Base-by-base conservation (phyloP, 2,113 vertebrate species). In the Pitta sordida region DNA sequence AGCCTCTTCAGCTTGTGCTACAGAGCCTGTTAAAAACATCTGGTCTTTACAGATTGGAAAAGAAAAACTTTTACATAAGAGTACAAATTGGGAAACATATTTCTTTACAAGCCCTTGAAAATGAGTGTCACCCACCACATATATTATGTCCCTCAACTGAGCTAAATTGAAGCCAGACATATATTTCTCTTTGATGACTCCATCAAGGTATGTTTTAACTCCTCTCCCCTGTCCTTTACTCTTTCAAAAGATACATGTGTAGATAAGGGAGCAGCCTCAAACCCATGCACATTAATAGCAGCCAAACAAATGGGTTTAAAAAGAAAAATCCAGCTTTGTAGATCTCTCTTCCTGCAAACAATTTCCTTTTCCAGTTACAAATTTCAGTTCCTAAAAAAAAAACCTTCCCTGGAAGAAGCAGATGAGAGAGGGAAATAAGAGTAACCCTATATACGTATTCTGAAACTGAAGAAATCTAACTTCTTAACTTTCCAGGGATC, bases 141-240 rank as follows among this genome's bases (percentile, higher is more conserved):
- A 56, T 14, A 29, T 83, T 68, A 71, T 44, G 73, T 86, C 59
- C 55, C 79, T 48, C 27, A 64, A 65, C 34, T 18, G 22, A 62
- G 39, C 27, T 59, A 91, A 94, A 94, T 80, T 85, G 67, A 94
- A 94, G 79, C 63, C 87, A 94, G 93, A 74, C 10, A 30, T 48
- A 13, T 85, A 51, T 67, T 87, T 85, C 34, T 83, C 82, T 93
- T 80, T 83, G 84, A 95, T 92, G 62, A 74, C 75, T 94, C 75
- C 74, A 76, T 92, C 82, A 88, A 90, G 74, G 60, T 89, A 83
- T 63, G 36, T 74, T 93, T 87, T 83, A 91, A 77, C 36, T 92
- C 63, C 19, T 88, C 58, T 87, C 34, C 15, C 29, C 21, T 10
- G 52, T 53, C 70, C 48, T 58, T 86, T 43, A 39, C 53, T 43